Percentiles rank a stretch among this genome's conserved stretches.
Evolutionary conservation across 2,888 invertebrate genomes (phyloP).

Genomic region (Thysanoteuthis rhombus): DNA sequence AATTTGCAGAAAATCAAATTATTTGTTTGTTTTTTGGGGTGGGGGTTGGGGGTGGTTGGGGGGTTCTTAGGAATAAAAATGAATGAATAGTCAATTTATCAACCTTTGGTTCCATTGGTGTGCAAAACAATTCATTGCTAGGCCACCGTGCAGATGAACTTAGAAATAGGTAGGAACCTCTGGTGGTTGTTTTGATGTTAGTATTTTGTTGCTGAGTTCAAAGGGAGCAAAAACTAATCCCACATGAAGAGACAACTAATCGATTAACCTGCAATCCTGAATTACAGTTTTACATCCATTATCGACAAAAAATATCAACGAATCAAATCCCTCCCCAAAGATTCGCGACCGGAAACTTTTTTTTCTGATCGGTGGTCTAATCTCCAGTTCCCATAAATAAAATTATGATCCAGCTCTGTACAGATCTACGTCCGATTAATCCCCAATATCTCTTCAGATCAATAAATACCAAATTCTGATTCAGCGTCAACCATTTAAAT

Average conservation of each 20-base stretch:
- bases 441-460: background rate
- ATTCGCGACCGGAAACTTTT: background rate
- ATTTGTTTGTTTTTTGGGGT: too few species aligned
- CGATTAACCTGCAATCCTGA: background rate
- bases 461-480: background rate
- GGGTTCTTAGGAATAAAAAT: too few species aligned
- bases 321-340: background rate
- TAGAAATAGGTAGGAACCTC: too few species aligned
- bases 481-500: background rate
- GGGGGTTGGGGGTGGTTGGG: too few species aligned
- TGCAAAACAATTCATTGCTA: too few species aligned
- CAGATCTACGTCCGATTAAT: background rate
- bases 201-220: too few species aligned
- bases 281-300: background rate
- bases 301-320: background rate
- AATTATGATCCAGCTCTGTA: background rate
- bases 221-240: too few species aligned
- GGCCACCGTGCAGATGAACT: too few species aligned
- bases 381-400: background rate
- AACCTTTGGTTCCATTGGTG: too few species aligned
- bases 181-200: too few species aligned
- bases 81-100: too few species aligned
- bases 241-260: background rate
- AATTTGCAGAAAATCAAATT: too few species aligned
- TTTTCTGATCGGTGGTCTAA: background rate